Conservation (phyloP, 2,113 vertebrate genomes). For the Ammodytes dubius region DNA sequence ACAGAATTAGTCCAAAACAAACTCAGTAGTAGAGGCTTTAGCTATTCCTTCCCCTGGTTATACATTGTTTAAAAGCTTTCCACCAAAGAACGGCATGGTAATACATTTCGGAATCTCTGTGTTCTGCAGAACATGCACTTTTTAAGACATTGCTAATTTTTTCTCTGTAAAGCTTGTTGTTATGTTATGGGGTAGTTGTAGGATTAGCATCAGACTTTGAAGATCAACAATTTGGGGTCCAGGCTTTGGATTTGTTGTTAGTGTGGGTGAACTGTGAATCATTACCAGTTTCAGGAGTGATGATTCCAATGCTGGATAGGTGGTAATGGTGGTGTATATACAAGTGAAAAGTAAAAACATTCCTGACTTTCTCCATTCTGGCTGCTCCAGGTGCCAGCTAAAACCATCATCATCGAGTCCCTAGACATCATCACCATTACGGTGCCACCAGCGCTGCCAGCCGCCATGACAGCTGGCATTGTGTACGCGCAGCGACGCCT, state of each 20-base stretch:
- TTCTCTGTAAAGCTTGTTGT: neutral
- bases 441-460: slow-evolving; percentile 96
- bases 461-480: slow-evolving; percentile 97
- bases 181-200: neutral
- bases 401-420: slow-evolving; percentile 93
- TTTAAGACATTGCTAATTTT: neutral
- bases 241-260: slow-evolving; percentile 13
- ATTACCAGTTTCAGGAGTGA: neutral
- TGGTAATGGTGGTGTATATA: neutral
- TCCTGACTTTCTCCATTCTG: neutral
- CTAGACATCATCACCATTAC: slow-evolving; percentile 99
- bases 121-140: neutral
- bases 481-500: slow-evolving; percentile 96
- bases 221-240: neutral
- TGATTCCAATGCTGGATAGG: neutral
- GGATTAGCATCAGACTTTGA: neutral
- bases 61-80: neutral
- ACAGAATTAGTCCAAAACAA: neutral
- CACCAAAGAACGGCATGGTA: neutral
- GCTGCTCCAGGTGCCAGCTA: slow-evolving; percentile 85
- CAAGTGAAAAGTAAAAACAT: neutral
- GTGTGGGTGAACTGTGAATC: neutral
- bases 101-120: neutral
- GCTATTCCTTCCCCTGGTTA: neutral
- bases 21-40: neutral